Evolutionary conservation across 2,888 invertebrate genomes (phyloP), one percentile per base, ranked within the genome.

Genomic region (Brenthis ino): DNA sequence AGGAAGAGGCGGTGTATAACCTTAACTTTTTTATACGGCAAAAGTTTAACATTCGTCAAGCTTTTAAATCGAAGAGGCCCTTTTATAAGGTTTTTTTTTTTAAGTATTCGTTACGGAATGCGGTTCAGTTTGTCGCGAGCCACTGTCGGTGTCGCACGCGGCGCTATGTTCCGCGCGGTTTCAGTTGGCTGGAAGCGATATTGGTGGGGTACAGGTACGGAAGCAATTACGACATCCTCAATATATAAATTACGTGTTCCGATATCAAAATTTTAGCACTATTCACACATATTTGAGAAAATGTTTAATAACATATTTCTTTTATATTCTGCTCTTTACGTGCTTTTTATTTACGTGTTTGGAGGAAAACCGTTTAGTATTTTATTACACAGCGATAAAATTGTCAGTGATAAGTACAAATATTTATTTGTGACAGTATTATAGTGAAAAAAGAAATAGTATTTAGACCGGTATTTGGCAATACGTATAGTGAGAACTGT

Each of bases 191-290:
- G 93, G 93, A 92, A 91, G 80, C 87, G 88, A 76, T 93, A 89
- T 79, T 93, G 92, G 92, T 92, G 92, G 91, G 93, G 93, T 80
- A 87, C 91, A 91, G 93, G 93, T 93, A 91, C 85, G 88, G 85
- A 88, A 83, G 79, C 81, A 84, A 88, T 88, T 81, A 85, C 78
- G 74, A 84, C 85, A 82, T 87, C 87, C 87, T 87, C 84, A 82
- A 83, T 86, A 84, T 83, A 81, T 72, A 76, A 83, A 82, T 82
- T 79, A 74, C 80, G 75, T 74, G 75, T 78, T 74, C 76, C 74
- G 56, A 76, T 79, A 78, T 80, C 77, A 77, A 77, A 74, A 64
- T 72, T 71, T 20, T 37, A 11, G 24, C 16, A 3, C 8, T 0
- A 43, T 20, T 20, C 20, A 47, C 11, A 6, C 6, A 11, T n/a